Evolutionary conservation across 2,888 invertebrate species (phyloP).

Genomic region (Drosophila mulleri): DNA sequence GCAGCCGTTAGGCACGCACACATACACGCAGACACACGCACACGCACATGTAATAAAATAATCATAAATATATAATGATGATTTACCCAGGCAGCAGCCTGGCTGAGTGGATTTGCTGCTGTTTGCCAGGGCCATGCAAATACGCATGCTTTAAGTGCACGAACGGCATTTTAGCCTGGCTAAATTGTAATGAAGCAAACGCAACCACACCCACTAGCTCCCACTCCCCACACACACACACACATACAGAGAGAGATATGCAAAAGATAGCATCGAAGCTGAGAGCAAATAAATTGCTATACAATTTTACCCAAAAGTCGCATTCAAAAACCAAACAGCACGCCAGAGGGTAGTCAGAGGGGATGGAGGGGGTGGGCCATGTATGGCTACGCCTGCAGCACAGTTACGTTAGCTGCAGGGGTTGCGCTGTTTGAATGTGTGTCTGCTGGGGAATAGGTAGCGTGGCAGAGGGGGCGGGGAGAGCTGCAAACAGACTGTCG

Average conservation of each 20-base stretch:
- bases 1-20: conserved; percentile 47
- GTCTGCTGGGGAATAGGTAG: not conserved
- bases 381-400: conserved; percentile 46
- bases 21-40: conserved; percentile 17
- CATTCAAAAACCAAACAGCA: conserved; percentile 65
- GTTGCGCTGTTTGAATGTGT: conserved; percentile 1
- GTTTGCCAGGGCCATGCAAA: conserved; percentile 55
- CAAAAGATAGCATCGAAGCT: conserved; percentile 49
- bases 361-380: not conserved
- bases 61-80: conserved; percentile 80
- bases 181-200: conserved; percentile 71
- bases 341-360: conserved; percentile 25
- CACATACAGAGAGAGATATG: conserved; percentile 3
- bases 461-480: not conserved
- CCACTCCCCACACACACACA: not conserved
- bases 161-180: conserved; percentile 55
- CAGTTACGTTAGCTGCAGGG: conserved; percentile 34
- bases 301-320: conserved; percentile 81
- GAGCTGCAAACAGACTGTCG: conserved; percentile 50
- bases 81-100: conserved; percentile 51
- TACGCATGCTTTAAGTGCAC: conserved; percentile 64
- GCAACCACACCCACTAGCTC: not conserved
- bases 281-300: conserved; percentile 77
- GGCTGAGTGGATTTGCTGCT: conserved; percentile 16
- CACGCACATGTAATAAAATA: conserved; percentile 73